Conservation (phyloP, 2,113 vertebrate species). For the Smithornis capensis region DNA sequence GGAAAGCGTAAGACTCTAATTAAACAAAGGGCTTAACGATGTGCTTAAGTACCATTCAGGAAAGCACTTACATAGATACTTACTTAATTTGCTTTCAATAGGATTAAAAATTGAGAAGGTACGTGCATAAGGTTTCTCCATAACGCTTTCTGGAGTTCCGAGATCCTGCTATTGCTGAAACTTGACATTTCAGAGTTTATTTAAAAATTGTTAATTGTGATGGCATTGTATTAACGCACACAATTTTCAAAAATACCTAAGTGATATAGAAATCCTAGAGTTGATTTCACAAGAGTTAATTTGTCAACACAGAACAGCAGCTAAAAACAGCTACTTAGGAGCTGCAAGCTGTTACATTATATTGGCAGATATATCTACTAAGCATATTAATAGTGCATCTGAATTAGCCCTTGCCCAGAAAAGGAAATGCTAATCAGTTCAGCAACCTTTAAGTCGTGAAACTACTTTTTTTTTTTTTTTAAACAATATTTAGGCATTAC, state of each 20-base stretch:
- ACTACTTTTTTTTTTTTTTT: background rate
- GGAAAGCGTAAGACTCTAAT: background rate
- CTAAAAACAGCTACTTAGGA: background rate
- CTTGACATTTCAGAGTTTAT: background rate
- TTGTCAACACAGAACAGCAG: background rate
- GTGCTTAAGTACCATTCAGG: constrained; percentile 8
- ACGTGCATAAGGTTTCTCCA: background rate
- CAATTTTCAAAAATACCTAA: background rate
- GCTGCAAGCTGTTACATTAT: background rate
- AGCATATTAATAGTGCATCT: background rate
- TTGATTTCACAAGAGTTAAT: background rate
- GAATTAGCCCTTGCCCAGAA: background rate
- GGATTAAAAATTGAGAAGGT: constrained; percentile 12
- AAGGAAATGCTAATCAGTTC: background rate
- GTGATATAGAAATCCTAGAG: background rate
- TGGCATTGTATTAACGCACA: background rate
- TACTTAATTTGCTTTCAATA: constrained; percentile 25
- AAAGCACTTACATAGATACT: constrained; percentile 28
- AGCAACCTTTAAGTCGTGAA: background rate
- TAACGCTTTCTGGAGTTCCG: background rate
- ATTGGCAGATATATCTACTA: background rate
- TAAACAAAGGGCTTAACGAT: constrained; percentile 21
- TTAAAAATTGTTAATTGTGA: background rate
- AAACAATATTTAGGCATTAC: background rate
- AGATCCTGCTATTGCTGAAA: background rate